Evolutionary conservation across 2,888 invertebrate genomes (phyloP), one percentile per base, ranked within the genome.

Genomic region (Hetaerina titia): DNA sequence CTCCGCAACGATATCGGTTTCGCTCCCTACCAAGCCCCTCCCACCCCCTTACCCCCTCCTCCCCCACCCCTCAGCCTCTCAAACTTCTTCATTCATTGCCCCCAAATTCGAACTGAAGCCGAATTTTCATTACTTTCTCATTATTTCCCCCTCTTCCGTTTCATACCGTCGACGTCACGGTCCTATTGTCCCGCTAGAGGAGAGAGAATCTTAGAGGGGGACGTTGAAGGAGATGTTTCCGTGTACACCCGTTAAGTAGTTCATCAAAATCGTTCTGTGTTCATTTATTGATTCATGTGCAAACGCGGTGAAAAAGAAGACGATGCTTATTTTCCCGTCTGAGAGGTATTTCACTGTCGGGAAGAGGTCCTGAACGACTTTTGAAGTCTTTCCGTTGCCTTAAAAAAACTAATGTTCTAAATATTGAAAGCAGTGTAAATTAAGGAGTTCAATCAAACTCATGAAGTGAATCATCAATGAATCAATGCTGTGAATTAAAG

Each of bases 101-200:
- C 11, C 81, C 25, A 31, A 81, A 81, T 81, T 81, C 81, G 92
- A 92, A 15, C 56, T 69, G 11, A 0, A 8, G 31, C 64, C 25
- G 45, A 69, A 63, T 90, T 63, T 90, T 92, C 92, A 74, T 92
- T 57, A 56, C 57, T 56, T 64, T 92, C 69, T 92, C 64, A 92
- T 92, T 92, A 89, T 89, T 57, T 92, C 92, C 11, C 45, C 64
- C 63, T 15, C 15, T 22, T 22, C 7, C 31, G 81, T 31, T 81
- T n/a, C 69, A n/a, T 69, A 4, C 69, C 19, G n/a, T n/a, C 69
- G n/a, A n/a, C 81, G 31, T 31, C n/a, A 69, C n/a, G n/a, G 69
- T n/a, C 69, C 5, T n/a, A 31, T 15, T 2, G 81, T 13, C 25
- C 31, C 22, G 11, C 13, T 60, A 31, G 81, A 4, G 25, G 31